Percentiles rank a stretch among this genome's conserved stretches.
Evolutionary conservation across 1,140 invertebrate genomes (phyloP).

Genomic region (Lucilia cuprina): DNA sequence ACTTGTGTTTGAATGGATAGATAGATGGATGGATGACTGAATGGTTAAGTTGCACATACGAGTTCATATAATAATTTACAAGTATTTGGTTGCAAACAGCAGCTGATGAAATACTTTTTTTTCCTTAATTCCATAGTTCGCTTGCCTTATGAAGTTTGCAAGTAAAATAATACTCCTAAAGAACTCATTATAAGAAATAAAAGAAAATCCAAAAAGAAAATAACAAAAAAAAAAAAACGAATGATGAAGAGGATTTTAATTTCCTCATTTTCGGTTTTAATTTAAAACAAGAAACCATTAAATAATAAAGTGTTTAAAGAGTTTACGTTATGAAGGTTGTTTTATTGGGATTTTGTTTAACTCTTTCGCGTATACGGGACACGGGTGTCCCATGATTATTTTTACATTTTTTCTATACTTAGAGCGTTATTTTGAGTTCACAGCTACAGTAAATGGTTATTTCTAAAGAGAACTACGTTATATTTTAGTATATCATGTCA

Average conservation of each 20-base stretch:
- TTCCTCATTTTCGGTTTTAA: background rate
- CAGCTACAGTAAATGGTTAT: too few relatives aligned
- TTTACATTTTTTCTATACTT: too few relatives aligned
- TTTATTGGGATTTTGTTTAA: too few relatives aligned
- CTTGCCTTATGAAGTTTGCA: background rate
- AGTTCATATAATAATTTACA: background rate
- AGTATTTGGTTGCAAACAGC: constrained; percentile 5
- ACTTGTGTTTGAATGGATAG: background rate
- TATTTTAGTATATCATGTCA: too few relatives aligned
- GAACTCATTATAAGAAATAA: background rate
- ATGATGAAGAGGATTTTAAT: constrained; percentile 3
- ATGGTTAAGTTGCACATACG: background rate
- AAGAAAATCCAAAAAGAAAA: too few relatives aligned
- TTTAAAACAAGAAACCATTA: background rate
- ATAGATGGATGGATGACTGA: background rate
- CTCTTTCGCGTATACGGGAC: too few relatives aligned
- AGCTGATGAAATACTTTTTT: background rate
- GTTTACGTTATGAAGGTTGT: too few relatives aligned
- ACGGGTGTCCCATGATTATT: too few relatives aligned
- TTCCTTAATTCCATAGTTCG: background rate
- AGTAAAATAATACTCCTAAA: background rate
- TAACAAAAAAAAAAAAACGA: background rate
- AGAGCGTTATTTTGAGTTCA: too few relatives aligned
- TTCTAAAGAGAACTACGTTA: too few relatives aligned
- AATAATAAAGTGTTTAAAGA: too few relatives aligned